Conservation (phyloP, 2,888 invertebrate species). For the Pecten maximus region DNA sequence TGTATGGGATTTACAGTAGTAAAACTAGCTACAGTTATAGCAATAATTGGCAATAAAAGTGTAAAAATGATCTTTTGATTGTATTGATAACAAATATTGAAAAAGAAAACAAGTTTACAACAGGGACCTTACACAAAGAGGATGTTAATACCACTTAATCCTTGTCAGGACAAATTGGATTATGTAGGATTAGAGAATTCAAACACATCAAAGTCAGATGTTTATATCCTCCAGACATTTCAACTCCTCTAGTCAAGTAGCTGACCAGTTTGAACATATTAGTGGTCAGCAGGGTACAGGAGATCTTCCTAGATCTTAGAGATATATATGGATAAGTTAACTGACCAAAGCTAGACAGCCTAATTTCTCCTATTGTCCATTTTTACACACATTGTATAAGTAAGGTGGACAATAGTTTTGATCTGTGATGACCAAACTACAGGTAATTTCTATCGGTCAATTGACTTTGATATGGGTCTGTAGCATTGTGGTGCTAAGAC, state of each 20-base stretch:
- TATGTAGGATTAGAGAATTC: background rate
- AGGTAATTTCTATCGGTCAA: constrained; percentile 27
- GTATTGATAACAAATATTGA: background rate
- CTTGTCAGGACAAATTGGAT: background rate
- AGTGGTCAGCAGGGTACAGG: background rate
- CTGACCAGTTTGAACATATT: background rate
- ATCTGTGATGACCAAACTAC: background rate
- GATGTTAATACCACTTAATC: constrained; percentile 22
- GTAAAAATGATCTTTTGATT: background rate
- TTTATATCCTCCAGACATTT: background rate
- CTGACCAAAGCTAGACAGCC: background rate
- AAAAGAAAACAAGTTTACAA: constrained; percentile 29
- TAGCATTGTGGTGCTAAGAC: constrained; percentile 11
- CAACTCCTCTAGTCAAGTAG: background rate
- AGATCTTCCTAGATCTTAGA: constrained; percentile 5
- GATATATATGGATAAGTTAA: background rate
- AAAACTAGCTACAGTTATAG: background rate
- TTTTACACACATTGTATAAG: constrained; percentile 30
- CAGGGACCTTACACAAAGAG: background rate
- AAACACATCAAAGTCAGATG: constrained; percentile 13
- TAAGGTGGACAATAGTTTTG: constrained; percentile 5
- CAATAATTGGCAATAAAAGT: background rate
- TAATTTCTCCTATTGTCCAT: background rate
- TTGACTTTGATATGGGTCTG: constrained; percentile 13
- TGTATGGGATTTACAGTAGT: background rate